A percentile compares a stretch with the other conserved stretches of the same genome.
phyloP scores from a whole-genome alignment of 2,113 vertebrate species.

The Gallinago media region DNA sequence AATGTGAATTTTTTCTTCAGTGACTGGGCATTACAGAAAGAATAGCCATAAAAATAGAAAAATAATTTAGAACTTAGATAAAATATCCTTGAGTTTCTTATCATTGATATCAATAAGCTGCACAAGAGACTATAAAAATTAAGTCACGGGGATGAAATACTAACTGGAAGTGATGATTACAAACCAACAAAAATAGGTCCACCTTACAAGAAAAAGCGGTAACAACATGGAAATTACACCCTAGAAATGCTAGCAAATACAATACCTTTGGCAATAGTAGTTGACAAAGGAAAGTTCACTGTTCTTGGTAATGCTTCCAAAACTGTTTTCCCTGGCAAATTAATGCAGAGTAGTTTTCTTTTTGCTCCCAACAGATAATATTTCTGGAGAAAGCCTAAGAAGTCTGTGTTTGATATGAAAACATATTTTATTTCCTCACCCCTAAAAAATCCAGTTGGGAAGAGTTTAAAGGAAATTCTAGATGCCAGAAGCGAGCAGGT shows the following conservation, averaged over 20 bases:
- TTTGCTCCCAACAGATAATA: neutral
- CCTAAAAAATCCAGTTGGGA: neutral
- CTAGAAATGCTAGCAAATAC: neutral
- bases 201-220: neutral
- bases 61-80: neutral
- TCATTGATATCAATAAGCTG: neutral
- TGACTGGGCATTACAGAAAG: neutral
- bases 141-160: neutral
- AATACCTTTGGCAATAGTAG: neutral
- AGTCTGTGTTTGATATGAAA: neutral
- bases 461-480: neutral
- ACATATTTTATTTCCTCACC: neutral
- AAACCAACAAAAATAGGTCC: neutral
- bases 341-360: neutral
- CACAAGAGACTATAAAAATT: neutral
- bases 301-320: neutral
- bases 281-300: neutral
- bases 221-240: neutral
- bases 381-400: neutral
- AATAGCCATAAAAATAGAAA: neutral
- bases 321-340: neutral
- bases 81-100: neutral
- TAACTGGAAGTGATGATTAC: neutral
- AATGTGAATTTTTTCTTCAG: neutral
- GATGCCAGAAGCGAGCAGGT: neutral